phyloP scores from a whole-genome alignment of 2,888 invertebrate species.

The Drosophila neonasuta region DNA sequence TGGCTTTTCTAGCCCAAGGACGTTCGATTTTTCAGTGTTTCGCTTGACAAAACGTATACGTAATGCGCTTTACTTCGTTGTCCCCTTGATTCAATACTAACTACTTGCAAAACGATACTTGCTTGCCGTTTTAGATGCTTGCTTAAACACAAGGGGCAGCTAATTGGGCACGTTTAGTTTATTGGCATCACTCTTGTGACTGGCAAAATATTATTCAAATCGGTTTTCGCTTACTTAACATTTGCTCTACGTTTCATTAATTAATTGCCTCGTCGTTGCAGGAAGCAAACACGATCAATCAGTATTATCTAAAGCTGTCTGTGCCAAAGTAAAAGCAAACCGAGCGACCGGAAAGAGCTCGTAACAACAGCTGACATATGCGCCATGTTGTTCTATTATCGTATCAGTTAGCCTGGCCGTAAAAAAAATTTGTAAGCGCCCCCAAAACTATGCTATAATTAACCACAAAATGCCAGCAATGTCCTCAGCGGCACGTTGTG shows the following conservation, averaged over 20 bases:
- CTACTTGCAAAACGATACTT: conserved; percentile 50
- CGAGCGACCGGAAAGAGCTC: conserved; percentile 7
- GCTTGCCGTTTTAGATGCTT: conserved; percentile 26
- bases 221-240: neutral
- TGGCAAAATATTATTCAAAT: neutral
- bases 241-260: neutral
- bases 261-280: conserved; percentile 11
- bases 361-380: conserved; percentile 34
- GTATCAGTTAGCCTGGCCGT: conserved; percentile 37
- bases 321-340: conserved; percentile 20
- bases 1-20: conserved; percentile 63
- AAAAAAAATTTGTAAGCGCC: conserved; percentile 39
- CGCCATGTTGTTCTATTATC: conserved; percentile 39
- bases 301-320: conserved; percentile 30
- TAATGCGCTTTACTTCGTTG: conserved; percentile 20
- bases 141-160: conserved; percentile 10
- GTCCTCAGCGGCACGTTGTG: conserved; percentile 10
- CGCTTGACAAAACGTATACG: conserved; percentile 57
- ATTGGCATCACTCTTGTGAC: conserved; percentile 18
- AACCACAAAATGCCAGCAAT: conserved; percentile 63
- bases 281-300: conserved; percentile 32
- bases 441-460: conserved; percentile 65
- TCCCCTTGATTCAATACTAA: neutral
- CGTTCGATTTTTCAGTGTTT: conserved; percentile 68
- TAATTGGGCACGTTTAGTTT: conserved; percentile 48